Evolutionary conservation across 1,140 invertebrate genomes (phyloP), one percentile per base, ranked within the genome.

Genomic region (Cherax quadricarinatus): DNA sequence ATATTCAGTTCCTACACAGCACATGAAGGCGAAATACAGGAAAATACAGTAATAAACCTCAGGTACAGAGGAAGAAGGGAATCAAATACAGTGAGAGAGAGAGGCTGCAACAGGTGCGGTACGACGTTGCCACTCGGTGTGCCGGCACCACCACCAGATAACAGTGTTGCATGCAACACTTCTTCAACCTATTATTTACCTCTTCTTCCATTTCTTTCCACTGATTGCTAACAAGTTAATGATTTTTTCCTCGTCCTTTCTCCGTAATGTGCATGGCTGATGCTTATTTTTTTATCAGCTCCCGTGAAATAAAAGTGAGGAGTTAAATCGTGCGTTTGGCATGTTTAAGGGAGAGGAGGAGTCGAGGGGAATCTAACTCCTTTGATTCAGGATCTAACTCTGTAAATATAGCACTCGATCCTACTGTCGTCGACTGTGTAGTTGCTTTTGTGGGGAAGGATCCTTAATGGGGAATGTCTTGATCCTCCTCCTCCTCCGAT

Each of bases 31-130:
- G 9, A 57, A 57, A 10, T 57, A 57, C 53, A 57, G 53, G 53
- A 57, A 3, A 14, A 57, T 10, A 14, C 53, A 1, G 62, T n/a
- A 30, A 30, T 30, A 24, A 75, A 3, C 18, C 24, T 5, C 66
- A 70, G 14, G 21, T 70, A 70, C 21, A 3, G 21, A 21, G 18
- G 66, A 21, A 70, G 18, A 70, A 18, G 5, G 10, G 5, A 75
- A 5, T 30, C n/a, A 84, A 62, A 84, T 21, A 87, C 75, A 87
- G 51, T 51, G 21, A 87, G 24, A 75, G 24, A 88, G 24, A 85
- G 18, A 53, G 60, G 57, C 78, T 80, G 86, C 86, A 88, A 88
- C 86, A 88, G 86, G 86, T 88, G 86, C 86, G 57, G 85, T 87
- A 87, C 85, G 85, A 87, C 18, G 49, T 57, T 73, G 66, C 53